Percentiles rank a stretch among this genome's conserved stretches.
phyloP scores from a whole-genome alignment of 2,888 invertebrate species.

The Drosophila birchii region DNA sequence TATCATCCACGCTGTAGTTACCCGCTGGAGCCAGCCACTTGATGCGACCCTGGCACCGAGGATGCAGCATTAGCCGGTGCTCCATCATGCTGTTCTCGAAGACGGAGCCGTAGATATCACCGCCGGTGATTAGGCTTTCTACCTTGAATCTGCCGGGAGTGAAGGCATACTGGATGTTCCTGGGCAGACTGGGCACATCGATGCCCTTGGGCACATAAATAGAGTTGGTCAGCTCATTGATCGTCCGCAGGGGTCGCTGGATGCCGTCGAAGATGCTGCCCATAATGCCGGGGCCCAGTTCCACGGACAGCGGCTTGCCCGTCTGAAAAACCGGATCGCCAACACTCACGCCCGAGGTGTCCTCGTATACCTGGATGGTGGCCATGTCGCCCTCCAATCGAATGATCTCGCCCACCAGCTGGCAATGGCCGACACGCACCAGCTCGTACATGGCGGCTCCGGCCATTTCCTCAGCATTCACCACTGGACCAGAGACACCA shows the following conservation, averaged over 20 bases:
- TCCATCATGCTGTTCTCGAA: constrained; percentile 98
- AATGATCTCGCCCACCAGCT: constrained; percentile 99
- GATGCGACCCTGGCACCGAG: constrained; percentile 97
- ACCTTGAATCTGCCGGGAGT: constrained; percentile 91
- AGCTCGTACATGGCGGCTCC: constrained; percentile 99
- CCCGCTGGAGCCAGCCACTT: constrained; percentile 97
- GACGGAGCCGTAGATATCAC: constrained; percentile 97
- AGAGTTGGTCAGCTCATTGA: constrained; percentile 95
- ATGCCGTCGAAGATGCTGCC: constrained; percentile 99
- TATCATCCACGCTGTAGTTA: constrained; percentile 96
- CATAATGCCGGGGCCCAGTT: constrained; percentile 99
- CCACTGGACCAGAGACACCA: constrained; percentile 99
- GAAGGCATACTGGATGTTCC: constrained; percentile 94
- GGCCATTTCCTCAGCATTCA: constrained; percentile 99
- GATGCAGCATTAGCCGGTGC: constrained; percentile 97
- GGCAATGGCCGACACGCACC: constrained; percentile 98
- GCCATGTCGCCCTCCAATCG: constrained; percentile 99
- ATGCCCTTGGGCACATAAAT: constrained; percentile 99
- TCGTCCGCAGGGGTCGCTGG: constrained; percentile 98
- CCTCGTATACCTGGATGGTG: constrained; percentile 99
- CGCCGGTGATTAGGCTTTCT: constrained; percentile 98
- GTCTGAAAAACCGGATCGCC: constrained; percentile 99
- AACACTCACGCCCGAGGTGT: constrained; percentile 99
- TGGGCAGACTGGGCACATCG: constrained; percentile 94
- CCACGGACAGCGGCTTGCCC: constrained; percentile 99